Evolutionary conservation across 1,140 invertebrate species (phyloP).

Genomic region (Pygmarrhopalites habei): DNA sequence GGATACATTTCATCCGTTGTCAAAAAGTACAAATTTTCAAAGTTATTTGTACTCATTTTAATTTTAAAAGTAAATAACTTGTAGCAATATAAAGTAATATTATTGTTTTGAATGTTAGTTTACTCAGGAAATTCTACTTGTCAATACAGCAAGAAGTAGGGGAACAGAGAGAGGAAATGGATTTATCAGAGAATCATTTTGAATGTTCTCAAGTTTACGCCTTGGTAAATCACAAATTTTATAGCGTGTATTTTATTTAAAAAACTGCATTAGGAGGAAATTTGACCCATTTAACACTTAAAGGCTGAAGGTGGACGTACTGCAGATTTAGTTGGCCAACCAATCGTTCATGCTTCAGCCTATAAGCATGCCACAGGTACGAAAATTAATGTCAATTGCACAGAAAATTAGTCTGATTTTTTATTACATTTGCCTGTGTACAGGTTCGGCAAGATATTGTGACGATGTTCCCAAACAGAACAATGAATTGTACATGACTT

Average conservation of each 20-base stretch:
- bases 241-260: neutral
- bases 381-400: too few species aligned
- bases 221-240: neutral
- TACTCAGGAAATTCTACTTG: neutral
- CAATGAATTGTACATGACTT: conserved; percentile 43
- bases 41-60: neutral
- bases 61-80: neutral
- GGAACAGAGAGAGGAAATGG: neutral
- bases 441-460: conserved; percentile 51
- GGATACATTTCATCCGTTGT: neutral
- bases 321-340: conserved; percentile 48
- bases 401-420: too few species aligned
- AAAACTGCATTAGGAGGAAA: neutral
- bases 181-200: neutral
- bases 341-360: conserved; percentile 49
- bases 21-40: conserved; percentile 4
- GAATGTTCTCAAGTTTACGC: conserved; percentile 12
- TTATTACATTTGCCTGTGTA: too few species aligned
- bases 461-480: conserved; percentile 48
- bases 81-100: neutral
- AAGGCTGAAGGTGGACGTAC: neutral
- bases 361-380: conserved; percentile 50
- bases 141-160: neutral
- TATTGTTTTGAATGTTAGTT: neutral
- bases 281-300: neutral